Base-by-base conservation (phyloP, 2,113 vertebrate species). In the Rhinogobius similis region DNA sequence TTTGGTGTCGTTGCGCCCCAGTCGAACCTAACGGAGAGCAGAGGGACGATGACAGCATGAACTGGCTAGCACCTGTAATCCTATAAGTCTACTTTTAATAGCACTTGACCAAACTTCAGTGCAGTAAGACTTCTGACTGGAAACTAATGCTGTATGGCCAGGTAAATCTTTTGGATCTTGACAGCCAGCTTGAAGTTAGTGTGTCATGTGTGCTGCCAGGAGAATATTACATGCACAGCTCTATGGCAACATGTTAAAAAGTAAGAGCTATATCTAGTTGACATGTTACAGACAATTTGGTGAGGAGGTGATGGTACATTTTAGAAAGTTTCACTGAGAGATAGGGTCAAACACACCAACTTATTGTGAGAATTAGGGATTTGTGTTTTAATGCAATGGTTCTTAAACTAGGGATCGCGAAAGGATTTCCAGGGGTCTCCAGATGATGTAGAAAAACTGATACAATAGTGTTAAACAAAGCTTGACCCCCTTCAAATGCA, bases 11-110 rank as follows among this genome's bases (percentile, higher is more conserved):
- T 88, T 92, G 10, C 84, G 84, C 48, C 92, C 91, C 52, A 68
- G 68, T 44, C 91, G 82, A 48, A 94, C 92, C 93, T 94, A 72
- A 79, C 69, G 82, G 6, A 66, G 1, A 78, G 72, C 55, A 90
- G 39, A 87, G 65, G 24, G 55, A 66, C 24, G 53, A 77, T 23
- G 52, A 72, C 23, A 61, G 67, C 24, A 21, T 68, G 70, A 82
- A n/a, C n/a, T 68, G 65, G 48, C 21, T 48, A 32, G 24, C 18
- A 26, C 18, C 24, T 16, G 20, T 70, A 83, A 80, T 75, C 46
- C 69, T 53, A 67, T 59, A 71, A 66, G 70, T 55, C 52, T 62
- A 55, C 32, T 61, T 64, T 16, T 63, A 62, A 64, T 27, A 20
- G 24, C 38, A 63, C 75, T 64, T 72, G 75, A 12, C 53, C 73